Conservation (phyloP, 2,113 vertebrate species). For the Malurus cyaneus region DNA sequence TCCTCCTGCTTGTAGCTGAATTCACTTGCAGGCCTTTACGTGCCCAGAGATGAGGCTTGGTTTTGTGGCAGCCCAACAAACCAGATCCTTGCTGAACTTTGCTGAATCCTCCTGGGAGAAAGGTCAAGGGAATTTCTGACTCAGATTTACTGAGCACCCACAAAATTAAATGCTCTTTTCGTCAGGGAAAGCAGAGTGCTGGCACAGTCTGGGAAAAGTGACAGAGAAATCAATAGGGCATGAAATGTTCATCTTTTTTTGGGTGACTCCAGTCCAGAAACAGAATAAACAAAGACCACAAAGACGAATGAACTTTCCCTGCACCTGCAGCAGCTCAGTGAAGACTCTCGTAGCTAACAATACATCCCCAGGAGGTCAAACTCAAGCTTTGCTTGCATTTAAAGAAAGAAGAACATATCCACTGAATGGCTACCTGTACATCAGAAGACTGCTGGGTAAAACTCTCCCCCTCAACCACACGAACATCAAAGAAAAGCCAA, state of each 20-base stretch:
- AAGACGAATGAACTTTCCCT: not conserved
- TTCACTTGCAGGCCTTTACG: not conserved
- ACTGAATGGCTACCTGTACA: accelerated
- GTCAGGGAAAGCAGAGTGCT: not conserved
- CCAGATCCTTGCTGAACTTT: not conserved
- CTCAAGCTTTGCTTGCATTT: not conserved
- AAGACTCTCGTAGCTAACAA: not conserved
- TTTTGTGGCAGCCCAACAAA: slow-evolving; percentile 3
- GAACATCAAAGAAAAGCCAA: not conserved
- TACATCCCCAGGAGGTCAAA: not conserved
- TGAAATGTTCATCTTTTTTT: not conserved
- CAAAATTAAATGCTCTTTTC: not conserved
- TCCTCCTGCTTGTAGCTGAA: not conserved
- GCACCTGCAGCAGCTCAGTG: not conserved
- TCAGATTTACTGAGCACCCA: not conserved
- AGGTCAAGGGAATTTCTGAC: slow-evolving; percentile 10
- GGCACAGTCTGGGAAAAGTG: not conserved
- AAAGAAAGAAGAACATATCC: not conserved
- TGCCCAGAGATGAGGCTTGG: not conserved
- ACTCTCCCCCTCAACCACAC: not conserved
- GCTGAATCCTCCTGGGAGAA: not conserved
- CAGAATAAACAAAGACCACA: not conserved
- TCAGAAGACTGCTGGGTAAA: not conserved
- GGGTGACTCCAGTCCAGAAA: not conserved
- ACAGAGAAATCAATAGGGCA: not conserved